These are phyloP conservation scores for Syrrhaptes paradoxus DNA, from an alignment of 2,113 vertebrate species.

Conservation along the genomic window DNA sequence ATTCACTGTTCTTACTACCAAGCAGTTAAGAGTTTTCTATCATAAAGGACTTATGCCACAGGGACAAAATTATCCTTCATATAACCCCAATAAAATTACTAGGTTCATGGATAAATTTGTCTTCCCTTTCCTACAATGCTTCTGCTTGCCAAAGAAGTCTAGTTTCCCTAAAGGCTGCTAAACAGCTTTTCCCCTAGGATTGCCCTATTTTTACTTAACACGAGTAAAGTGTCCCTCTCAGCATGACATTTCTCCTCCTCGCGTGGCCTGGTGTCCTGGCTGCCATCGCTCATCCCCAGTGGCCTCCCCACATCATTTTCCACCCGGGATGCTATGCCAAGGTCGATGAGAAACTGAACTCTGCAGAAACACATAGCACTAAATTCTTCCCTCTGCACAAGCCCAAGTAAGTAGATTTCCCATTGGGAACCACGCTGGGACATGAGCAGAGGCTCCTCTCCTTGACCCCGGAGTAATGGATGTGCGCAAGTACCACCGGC, in stretches of 20 bases:
- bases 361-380: not conserved
- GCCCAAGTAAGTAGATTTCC: not conserved
- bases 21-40: not conserved
- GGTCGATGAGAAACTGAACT: not conserved
- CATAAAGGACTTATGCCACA: not conserved
- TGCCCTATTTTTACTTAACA: not conserved
- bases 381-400: not conserved
- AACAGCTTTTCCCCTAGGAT: not conserved
- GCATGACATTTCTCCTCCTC: not conserved
- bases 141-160: not conserved
- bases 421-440: fast-evolving
- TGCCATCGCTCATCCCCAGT: not conserved
- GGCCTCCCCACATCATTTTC: not conserved
- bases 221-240: not conserved
- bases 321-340: fast-evolving
- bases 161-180: not conserved
- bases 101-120: not conserved
- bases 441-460: fast-evolving
- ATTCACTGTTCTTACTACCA: not conserved
- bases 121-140: not conserved
- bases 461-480: not conserved
- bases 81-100: not conserved
- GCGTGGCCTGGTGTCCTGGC: fast-evolving
- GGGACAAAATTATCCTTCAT: not conserved
- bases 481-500: not conserved